Evolutionary conservation across 2,888 invertebrate species (phyloP).

Genomic region (Imbricaverruca yamaguchii): DNA sequence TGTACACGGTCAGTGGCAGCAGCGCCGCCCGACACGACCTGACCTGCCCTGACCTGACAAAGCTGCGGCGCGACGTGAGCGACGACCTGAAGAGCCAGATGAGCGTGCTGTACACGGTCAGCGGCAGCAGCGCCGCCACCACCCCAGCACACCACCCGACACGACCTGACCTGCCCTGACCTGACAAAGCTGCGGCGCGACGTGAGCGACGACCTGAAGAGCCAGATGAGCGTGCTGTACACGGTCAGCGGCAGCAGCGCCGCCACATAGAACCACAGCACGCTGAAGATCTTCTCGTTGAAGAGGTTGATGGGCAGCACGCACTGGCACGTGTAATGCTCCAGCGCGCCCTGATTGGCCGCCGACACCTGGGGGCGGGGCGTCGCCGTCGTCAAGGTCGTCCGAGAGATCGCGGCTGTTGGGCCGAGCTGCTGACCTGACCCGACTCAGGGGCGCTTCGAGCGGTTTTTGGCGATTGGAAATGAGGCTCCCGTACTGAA

Average conservation of each 20-base stretch:
- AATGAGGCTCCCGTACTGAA: no score
- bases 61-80: conserved; percentile 40
- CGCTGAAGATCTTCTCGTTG: conserved; percentile 40
- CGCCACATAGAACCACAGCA: conserved; percentile 41
- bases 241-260: conserved; percentile 38
- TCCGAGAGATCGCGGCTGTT: no score
- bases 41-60: conserved; percentile 30
- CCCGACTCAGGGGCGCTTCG: no score
- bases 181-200: conserved; percentile 40
- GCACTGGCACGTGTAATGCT: conserved; percentile 39
- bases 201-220: conserved; percentile 37
- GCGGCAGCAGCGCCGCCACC: conserved; percentile 38
- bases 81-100: conserved; percentile 38
- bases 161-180: neutral
- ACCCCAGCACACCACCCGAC: no score
- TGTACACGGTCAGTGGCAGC: conserved; percentile 36
- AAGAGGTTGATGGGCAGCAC: conserved; percentile 40
- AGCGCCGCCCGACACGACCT: no score
- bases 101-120: conserved; percentile 38
- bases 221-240: conserved; percentile 37
- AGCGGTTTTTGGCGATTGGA: no score
- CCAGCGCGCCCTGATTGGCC: conserved; percentile 36
- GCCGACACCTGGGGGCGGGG: no score
- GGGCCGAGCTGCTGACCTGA: no score
- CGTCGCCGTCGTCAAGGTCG: conserved; percentile 17